Conservation (phyloP, 2,113 vertebrate species). For the Pithys albifrons region DNA sequence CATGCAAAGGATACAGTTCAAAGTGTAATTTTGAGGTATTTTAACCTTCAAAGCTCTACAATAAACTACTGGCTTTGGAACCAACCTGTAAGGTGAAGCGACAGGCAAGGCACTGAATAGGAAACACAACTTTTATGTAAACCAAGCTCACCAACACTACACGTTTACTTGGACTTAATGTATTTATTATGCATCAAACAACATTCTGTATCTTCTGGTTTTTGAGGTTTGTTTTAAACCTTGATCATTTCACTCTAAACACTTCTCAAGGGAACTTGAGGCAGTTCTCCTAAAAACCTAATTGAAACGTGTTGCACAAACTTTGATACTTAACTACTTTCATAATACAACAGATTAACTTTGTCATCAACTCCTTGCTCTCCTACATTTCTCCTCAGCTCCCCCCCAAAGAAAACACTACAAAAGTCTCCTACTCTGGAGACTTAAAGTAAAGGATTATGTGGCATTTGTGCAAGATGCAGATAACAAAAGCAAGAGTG, state of each 20-base stretch:
- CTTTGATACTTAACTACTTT: slow-evolving; percentile 32
- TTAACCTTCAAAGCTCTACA: neutral
- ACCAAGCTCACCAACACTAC: neutral
- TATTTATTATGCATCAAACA: neutral
- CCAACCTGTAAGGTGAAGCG: neutral
- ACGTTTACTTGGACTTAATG: neutral
- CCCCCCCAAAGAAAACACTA: slow-evolving; percentile 56
- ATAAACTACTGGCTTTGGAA: neutral
- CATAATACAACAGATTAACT: slow-evolving; percentile 68
- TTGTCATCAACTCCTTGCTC: slow-evolving; percentile 56
- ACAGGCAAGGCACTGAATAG: neutral
- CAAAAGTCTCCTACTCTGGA: slow-evolving; percentile 58
- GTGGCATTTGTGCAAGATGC: slow-evolving; percentile 79
- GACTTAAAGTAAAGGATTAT: slow-evolving; percentile 77
- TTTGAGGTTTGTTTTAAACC: neutral
- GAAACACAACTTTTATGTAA: neutral
- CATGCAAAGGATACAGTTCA: neutral
- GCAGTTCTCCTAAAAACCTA: neutral
- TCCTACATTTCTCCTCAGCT: slow-evolving; percentile 35
- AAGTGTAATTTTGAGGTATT: neutral
- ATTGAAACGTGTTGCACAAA: neutral
- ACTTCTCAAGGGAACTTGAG: neutral
- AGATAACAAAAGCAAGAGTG: slow-evolving; percentile 83
- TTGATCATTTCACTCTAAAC: neutral
- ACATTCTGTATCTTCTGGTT: neutral